These are phyloP conservation scores for Andrena camellia DNA, from an alignment of 2,888 invertebrate species.

Conservation along the genomic window DNA sequence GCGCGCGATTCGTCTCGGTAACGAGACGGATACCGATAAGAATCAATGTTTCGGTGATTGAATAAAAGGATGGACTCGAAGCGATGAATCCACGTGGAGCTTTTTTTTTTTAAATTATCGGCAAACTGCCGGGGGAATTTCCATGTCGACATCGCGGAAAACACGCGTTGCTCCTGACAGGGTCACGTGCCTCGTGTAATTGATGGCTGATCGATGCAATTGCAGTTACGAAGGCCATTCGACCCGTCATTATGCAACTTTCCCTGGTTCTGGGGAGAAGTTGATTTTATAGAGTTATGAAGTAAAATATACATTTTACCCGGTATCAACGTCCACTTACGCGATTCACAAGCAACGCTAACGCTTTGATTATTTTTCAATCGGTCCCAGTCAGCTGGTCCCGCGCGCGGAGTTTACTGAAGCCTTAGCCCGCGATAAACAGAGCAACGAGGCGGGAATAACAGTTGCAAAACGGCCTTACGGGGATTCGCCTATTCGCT, in stretches of 20 bases:
- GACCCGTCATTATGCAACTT: slow-evolving; percentile 37
- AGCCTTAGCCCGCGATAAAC: background rate
- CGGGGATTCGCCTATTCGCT: slow-evolving; percentile 10
- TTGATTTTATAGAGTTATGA: background rate
- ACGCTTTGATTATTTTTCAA: too few relatives aligned
- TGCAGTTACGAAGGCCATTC: slow-evolving; percentile 43
- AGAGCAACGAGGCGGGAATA: background rate
- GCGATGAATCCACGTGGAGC: background rate
- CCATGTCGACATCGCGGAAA: slow-evolving; percentile 42
- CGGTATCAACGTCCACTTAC: background rate
- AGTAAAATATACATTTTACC: background rate
- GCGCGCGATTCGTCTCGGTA: slow-evolving; percentile 5
- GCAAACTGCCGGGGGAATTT: background rate
- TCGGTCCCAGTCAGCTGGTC: background rate
- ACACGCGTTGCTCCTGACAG: slow-evolving; percentile 54
- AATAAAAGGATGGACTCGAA: too few relatives aligned
- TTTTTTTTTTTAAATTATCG: slow-evolving; percentile 29
- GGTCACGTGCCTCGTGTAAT: slow-evolving; percentile 52
- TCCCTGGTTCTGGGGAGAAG: background rate
- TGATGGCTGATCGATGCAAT: slow-evolving; percentile 62
- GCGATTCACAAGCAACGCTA: too few relatives aligned
- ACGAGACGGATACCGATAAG: background rate
- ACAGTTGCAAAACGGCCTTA: background rate
- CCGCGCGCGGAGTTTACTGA: background rate
- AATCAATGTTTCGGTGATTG: background rate